These are phyloP conservation scores for Dryococelus australis DNA, from an alignment of 2,888 invertebrate genomes.

Conservation along the genomic window DNA sequence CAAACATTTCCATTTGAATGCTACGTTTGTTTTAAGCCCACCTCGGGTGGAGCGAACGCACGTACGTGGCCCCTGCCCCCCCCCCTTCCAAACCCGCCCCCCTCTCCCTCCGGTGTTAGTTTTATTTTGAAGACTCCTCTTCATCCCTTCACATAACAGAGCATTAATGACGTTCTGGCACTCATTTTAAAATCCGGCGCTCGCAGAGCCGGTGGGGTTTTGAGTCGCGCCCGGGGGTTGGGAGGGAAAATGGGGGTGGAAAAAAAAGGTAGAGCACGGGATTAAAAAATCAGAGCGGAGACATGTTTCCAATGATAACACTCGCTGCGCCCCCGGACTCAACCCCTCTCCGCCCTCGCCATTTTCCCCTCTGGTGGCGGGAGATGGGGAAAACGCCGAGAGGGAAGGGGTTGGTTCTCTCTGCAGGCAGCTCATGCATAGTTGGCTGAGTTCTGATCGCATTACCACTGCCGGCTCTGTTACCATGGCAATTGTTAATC, in stretches of 20 bases:
- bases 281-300: constrained; percentile 63
- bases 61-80: background rate
- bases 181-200: constrained; percentile 60
- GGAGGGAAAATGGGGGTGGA: background rate
- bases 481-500: constrained; percentile 69
- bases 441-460: constrained; percentile 56
- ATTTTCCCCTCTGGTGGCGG: constrained; percentile 41
- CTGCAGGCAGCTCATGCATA: constrained; percentile 26
- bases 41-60: background rate
- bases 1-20: constrained; percentile 46
- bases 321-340: constrained; percentile 42
- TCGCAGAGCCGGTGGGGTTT: background rate
- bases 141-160: constrained; percentile 29
- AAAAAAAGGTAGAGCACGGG: constrained; percentile 52
- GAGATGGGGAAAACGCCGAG: constrained; percentile 48
- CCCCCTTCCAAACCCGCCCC: background rate
- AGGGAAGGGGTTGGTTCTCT: background rate
- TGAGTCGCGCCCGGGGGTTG: background rate
- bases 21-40: constrained; percentile 42
- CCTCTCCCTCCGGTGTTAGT: constrained; percentile 44
- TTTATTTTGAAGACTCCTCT: constrained; percentile 58
- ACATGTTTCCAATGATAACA: constrained; percentile 61
- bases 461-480: constrained; percentile 61
- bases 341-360: constrained; percentile 36
- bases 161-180: constrained; percentile 61